Conservation (phyloP, 2,113 vertebrate species). For the Candoia aspera region DNA sequence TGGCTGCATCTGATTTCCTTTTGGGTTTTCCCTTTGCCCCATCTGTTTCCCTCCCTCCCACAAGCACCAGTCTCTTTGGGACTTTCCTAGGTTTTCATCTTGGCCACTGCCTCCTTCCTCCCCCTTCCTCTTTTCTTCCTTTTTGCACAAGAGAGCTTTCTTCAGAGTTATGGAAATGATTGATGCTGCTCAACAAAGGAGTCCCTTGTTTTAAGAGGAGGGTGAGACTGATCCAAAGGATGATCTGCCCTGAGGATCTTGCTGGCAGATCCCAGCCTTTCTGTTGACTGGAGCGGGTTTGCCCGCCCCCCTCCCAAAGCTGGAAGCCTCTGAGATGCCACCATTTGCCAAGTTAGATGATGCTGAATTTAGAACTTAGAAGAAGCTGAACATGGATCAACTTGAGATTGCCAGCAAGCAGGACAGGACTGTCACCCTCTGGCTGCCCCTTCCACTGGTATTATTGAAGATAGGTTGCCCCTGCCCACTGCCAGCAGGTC, state of each 20-base stretch:
- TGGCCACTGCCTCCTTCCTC: too few species aligned
- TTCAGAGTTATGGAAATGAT: neutral
- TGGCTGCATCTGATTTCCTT: neutral
- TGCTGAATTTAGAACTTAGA: too few species aligned
- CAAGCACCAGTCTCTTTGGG: constrained; percentile 36
- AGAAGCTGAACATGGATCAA: too few species aligned
- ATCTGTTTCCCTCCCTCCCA: accelerated
- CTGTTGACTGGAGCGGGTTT: accelerated
- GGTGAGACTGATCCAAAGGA: constrained; percentile 21
- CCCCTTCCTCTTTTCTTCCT: neutral
- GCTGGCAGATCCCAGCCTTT: neutral
- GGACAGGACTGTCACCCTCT: too few species aligned
- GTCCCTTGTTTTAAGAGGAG: neutral
- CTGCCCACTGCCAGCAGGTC: too few species aligned
- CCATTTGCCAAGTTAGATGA: too few species aligned
- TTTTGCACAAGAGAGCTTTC: constrained; percentile 20
- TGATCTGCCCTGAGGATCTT: neutral
- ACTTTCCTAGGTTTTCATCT: neutral
- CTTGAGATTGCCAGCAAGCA: too few species aligned
- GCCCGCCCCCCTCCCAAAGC: too few species aligned
- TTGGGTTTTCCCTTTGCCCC: neutral
- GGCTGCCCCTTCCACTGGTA: neutral
- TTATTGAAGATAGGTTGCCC: neutral
- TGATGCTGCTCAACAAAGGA: neutral
- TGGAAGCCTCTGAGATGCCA: neutral